These are phyloP conservation scores for Microctonus hyperodae DNA, from an alignment of 2,888 invertebrate genomes.

Conservation along the genomic window DNA sequence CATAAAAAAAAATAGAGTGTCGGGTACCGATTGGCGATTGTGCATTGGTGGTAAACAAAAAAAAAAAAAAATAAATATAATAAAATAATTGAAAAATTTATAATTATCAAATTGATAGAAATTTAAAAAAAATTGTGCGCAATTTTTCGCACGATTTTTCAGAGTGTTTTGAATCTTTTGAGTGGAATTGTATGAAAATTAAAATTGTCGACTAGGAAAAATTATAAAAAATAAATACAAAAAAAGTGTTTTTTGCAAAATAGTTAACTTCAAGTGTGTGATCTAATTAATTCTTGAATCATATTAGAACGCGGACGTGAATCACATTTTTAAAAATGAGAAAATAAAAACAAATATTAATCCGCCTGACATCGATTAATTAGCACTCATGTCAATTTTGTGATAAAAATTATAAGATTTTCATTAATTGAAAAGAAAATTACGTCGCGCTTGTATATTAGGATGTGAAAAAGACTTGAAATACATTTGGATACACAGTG, in stretches of 20 bases:
- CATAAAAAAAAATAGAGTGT: conserved; percentile 42
- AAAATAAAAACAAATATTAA: neutral
- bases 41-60: conserved; percentile 7
- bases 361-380: conserved; percentile 25
- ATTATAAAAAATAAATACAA: neutral
- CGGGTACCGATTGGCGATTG: conserved; percentile 42
- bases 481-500: conserved; percentile 8
- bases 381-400: conserved; percentile 35
- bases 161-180: conserved; percentile 1
- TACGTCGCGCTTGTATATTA: conserved; percentile 27
- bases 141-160: neutral
- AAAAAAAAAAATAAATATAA: neutral
- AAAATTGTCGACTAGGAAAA: conserved; percentile 1
- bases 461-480: conserved; percentile 19
- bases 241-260: neutral
- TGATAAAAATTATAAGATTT: conserved; percentile 25
- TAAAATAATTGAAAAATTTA: neutral
- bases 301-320: neutral
- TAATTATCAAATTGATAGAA: neutral
- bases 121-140: neutral
- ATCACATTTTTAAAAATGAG: neutral
- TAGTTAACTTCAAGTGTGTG: conserved; percentile 4
- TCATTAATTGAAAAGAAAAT: conserved; percentile 2
- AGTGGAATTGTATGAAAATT: conserved; percentile 22
- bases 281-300: neutral